phyloP scores from a whole-genome alignment of 2,888 invertebrate species.

The Netelia virgata region DNA sequence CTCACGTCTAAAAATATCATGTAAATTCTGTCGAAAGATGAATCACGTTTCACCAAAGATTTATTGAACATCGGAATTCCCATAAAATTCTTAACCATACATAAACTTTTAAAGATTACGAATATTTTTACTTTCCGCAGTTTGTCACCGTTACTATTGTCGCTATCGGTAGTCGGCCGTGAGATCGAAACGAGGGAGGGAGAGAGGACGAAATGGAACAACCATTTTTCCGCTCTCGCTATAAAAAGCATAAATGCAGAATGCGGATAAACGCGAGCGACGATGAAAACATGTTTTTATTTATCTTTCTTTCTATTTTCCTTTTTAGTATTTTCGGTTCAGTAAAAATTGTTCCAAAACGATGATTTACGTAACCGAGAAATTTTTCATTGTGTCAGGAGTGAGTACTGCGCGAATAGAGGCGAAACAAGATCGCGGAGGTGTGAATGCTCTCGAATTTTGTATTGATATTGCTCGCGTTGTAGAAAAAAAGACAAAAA shows the following conservation, averaged over 20 bases:
- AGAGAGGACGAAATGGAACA: background rate
- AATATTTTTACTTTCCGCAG: background rate
- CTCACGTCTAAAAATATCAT: conserved; percentile 38
- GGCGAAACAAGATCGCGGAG: background rate
- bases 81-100: conserved; percentile 8
- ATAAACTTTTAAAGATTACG: background rate
- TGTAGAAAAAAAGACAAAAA: background rate
- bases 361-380: conserved; percentile 8
- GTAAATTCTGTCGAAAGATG: conserved; percentile 51
- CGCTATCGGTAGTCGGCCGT: background rate
- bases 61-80: conserved; percentile 1
- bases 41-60: conserved; percentile 23
- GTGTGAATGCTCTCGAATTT: background rate
- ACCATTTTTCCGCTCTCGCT: background rate
- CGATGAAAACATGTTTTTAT: background rate
- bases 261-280: background rate
- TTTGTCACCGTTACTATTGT: background rate
- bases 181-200: conserved; percentile 4
- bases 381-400: background rate
- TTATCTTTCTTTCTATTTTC: conserved; percentile 9
- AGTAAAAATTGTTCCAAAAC: conserved; percentile 25
- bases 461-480: conserved; percentile 28
- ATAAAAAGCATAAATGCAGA: conserved; percentile 25
- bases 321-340: conserved; percentile 10
- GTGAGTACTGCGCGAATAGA: background rate